Evolutionary conservation across 2,113 vertebrate genomes (phyloP).

Genomic region (Columba janthina): DNA sequence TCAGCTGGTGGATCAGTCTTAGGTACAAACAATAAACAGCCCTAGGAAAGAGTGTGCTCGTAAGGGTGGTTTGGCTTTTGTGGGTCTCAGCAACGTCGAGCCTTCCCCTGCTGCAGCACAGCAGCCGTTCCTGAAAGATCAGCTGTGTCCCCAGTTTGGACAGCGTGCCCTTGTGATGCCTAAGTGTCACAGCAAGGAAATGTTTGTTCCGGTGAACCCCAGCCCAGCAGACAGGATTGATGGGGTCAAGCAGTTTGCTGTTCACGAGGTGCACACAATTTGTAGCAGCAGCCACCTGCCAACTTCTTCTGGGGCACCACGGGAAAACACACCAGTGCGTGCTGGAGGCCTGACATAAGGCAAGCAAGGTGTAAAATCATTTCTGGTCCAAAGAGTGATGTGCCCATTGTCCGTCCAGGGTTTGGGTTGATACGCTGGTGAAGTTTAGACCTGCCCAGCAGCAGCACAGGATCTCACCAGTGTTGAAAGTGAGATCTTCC

Average conservation of each 20-base stretch:
- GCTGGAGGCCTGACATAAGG: neutral
- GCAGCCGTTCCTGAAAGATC: neutral
- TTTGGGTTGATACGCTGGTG: neutral
- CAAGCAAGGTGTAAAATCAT: neutral
- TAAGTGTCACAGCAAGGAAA: too few species aligned
- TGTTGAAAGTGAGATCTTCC: neutral
- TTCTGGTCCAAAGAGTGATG: neutral
- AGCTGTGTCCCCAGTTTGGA: neutral
- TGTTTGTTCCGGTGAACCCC: neutral
- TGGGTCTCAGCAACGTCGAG: neutral
- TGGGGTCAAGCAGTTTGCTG: neutral
- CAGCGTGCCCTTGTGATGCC: neutral
- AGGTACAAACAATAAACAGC: conserved; percentile 48
- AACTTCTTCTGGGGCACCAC: neutral
- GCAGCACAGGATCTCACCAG: neutral
- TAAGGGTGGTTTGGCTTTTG: neutral
- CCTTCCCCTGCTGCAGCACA: neutral
- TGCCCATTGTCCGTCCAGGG: neutral
- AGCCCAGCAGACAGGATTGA: neutral
- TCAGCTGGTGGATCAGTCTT: neutral
- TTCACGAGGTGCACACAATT: too few species aligned
- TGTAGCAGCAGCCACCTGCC: neutral
- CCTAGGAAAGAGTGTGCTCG: neutral
- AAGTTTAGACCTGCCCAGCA: neutral
- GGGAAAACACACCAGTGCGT: neutral